Conservation (phyloP, 2,797 vertebrate genomes). For the Steatocranus sp. region DNA sequence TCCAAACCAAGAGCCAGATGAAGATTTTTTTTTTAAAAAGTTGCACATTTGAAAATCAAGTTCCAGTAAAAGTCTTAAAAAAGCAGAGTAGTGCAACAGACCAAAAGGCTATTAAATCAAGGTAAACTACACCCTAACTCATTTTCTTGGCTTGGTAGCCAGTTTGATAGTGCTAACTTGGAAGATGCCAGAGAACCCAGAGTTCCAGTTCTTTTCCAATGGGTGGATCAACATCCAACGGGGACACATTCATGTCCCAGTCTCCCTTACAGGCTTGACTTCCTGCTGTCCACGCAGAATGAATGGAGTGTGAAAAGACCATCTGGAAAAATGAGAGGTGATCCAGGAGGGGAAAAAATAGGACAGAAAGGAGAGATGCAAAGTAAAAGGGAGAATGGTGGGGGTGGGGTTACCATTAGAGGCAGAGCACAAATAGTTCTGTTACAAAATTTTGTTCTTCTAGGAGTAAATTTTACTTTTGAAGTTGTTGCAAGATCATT, state of each 20-base stretch:
- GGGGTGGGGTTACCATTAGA: not conserved
- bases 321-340: slow-evolving; percentile 57
- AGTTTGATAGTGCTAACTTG: slow-evolving; percentile 8
- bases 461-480: not conserved
- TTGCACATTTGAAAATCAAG: slow-evolving; percentile 10
- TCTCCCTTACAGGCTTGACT: slow-evolving; percentile 35
- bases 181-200: slow-evolving; percentile 25
- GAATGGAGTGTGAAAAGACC: slow-evolving; percentile 45
- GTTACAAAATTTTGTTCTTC: not conserved
- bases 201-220: slow-evolving; percentile 40
- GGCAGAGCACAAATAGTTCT: not conserved
- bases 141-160: slow-evolving; percentile 20
- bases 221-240: slow-evolving; percentile 28
- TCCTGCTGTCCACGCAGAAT: slow-evolving; percentile 40
- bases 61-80: not conserved
- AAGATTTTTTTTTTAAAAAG: not conserved
- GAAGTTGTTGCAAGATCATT: not conserved
- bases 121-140: slow-evolving; percentile 25
- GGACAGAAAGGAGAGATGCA: not conserved
- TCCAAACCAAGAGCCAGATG: slow-evolving; percentile 8
- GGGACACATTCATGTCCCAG: slow-evolving; percentile 34
- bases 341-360: slow-evolving; percentile 14
- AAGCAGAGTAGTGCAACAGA: not conserved
- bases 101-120: slow-evolving; percentile 22
- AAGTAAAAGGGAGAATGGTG: not conserved